Evolutionary conservation across 2,888 invertebrate species (phyloP), one percentile per base, ranked within the genome.

Genomic region (Rhyacophila evoluta): DNA sequence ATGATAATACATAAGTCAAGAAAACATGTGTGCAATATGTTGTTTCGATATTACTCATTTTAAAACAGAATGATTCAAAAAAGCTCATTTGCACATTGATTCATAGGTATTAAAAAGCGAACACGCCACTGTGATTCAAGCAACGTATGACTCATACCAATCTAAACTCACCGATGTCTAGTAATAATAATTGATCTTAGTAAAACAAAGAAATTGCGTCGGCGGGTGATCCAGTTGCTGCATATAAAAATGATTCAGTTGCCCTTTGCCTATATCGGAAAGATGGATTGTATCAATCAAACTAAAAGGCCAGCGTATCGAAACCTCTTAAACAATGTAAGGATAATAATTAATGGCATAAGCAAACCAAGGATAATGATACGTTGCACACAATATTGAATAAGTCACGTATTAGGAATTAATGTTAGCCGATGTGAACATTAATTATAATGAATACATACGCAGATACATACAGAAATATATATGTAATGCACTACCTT

Each of bases 141-240:
- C 55, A 12, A 6, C 1, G 15, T 39, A n/a, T 55, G 55, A 55
- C 55, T 55, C 55, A 55, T 19, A 25, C 55, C 19, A 25, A 55
- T 55, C 15, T 15, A 55, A 12, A 19, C 25, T 19, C 15, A 19
- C 15, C 19, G 4, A 4, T 4, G 4, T 33, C 6, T 33, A 33
- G 29, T 33, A 33, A 33, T 55, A 25, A 19, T 55, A 55, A 55
- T 55, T 55, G 55, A 55, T 55, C 19, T 55, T 10, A 25, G 55
- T 1, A 55, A 55, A 55, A 55, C 55, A 55, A 55, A 55, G 55
- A 55, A 55, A 55, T 55, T 55, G 55, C 55, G 55, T 55, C 10
- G 55, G 55, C 19, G 55, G 55, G 55, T 55, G 55, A 55, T 55
- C 55, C 19, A 55, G 55, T 55, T 55, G 55, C 55, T 4, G 25